Evolutionary conservation across 1,140 invertebrate genomes (phyloP).

Genomic region (Aphelenchoides besseyi): DNA sequence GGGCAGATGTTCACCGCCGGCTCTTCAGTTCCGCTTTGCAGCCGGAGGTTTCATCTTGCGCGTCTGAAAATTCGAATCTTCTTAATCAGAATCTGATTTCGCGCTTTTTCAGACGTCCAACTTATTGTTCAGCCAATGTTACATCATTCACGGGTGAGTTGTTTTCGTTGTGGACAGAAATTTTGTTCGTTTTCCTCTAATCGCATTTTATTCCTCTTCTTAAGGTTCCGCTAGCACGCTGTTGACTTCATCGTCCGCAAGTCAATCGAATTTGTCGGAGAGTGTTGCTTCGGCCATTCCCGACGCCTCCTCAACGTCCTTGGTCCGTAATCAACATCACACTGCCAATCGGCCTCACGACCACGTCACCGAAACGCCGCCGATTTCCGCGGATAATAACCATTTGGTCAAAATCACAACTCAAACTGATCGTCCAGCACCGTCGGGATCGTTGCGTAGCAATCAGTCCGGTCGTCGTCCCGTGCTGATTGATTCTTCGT

Average conservation of each 20-base stretch:
- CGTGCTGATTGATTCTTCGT: not conserved
- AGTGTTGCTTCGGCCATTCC: not conserved
- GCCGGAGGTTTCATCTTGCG: not conserved
- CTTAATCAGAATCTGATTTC: not conserved
- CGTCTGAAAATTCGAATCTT: not conserved
- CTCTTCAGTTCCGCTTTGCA: not conserved
- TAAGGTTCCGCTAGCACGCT: slow-evolving; percentile 2
- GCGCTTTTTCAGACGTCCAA: slow-evolving; percentile 4
- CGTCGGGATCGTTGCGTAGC: not conserved
- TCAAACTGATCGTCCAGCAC: not conserved
- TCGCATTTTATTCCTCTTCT: not conserved
- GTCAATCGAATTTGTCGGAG: slow-evolving; percentile 13
- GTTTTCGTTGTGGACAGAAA: not conserved
- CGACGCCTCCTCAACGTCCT: not conserved
- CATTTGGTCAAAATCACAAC: not conserved
- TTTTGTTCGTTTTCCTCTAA: not conserved
- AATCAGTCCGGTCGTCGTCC: not conserved
- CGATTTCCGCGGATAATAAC: not conserved
- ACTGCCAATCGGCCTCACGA: not conserved
- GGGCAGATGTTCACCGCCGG: not conserved
- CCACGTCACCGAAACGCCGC: not conserved
- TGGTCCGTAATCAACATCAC: not conserved
- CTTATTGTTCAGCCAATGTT: slow-evolving; percentile 1
- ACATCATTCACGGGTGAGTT: slow-evolving; percentile 12
- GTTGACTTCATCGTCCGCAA: slow-evolving; percentile 10